phyloP scores from a whole-genome alignment of 1,140 invertebrate species.

The Melanaphis sacchari region DNA sequence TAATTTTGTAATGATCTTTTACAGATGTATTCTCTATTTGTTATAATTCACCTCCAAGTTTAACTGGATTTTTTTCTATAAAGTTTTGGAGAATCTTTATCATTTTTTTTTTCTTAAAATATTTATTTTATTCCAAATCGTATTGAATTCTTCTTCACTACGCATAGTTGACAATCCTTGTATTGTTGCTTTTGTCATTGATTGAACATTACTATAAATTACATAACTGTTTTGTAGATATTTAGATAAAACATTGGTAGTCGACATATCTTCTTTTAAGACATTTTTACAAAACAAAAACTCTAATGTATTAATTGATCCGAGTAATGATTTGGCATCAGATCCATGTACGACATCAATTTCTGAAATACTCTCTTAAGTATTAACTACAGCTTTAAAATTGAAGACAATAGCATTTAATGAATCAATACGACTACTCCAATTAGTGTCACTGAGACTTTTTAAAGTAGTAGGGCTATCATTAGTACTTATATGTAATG shows the following conservation, averaged over 20 bases:
- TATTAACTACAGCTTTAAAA: neutral
- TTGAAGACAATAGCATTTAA: neutral
- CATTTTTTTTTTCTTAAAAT: neutral
- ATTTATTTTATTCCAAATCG: neutral
- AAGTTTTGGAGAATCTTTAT: too few relatives aligned
- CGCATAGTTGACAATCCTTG: neutral
- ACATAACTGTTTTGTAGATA: neutral
- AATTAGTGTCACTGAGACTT: neutral
- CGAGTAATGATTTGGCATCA: neutral
- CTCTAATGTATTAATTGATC: neutral
- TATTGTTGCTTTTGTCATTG: neutral
- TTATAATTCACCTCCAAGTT: too few relatives aligned
- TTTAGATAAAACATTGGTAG: neutral
- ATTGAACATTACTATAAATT: neutral
- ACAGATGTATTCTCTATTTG: too few relatives aligned
- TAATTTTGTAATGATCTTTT: too few relatives aligned
- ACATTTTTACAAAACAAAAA: neutral
- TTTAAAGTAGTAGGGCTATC: conserved; percentile 12
- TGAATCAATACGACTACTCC: neutral
- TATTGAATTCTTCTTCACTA: neutral
- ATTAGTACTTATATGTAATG: neutral
- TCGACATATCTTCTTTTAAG: neutral
- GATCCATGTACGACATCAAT: neutral
- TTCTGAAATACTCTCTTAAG: neutral
- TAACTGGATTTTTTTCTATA: too few relatives aligned